Conservation (phyloP, 1,140 invertebrate genomes). For the Leptinotarsa undecemlineata region DNA sequence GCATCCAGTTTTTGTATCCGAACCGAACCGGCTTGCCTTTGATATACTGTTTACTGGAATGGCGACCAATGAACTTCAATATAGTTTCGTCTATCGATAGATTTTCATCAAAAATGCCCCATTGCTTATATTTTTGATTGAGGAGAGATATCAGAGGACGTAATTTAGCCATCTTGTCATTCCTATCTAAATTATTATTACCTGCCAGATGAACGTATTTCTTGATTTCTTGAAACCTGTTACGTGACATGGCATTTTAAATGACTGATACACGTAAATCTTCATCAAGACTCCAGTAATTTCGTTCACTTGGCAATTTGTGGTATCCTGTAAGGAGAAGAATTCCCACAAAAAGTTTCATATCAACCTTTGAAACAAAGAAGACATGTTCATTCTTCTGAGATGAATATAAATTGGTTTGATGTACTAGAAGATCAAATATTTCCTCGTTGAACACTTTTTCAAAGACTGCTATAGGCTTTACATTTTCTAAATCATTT, state of each 20-base stretch:
- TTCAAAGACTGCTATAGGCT: conserved; percentile 20
- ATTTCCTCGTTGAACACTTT: conserved; percentile 45
- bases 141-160: too few species aligned
- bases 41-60: conserved; percentile 43
- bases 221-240: too few species aligned
- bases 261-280: too few species aligned
- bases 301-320: conserved; percentile 42
- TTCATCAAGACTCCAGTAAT: conserved; percentile 47
- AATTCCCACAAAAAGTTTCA: conserved; percentile 46
- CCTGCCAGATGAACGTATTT: too few species aligned
- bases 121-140: too few species aligned
- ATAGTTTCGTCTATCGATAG: too few species aligned
- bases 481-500: too few species aligned
- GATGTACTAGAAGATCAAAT: conserved; percentile 39
- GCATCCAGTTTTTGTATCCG: conserved; percentile 46
- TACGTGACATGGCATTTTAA: background rate
- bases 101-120: too few species aligned
- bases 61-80: background rate
- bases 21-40: conserved; percentile 43
- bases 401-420: conserved; percentile 43
- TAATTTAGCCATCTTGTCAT: conserved; percentile 24
- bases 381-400: conserved; percentile 49
- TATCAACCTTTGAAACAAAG: conserved; percentile 36
- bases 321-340: conserved; percentile 47
- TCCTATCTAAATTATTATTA: too few species aligned